Conservation (phyloP, 1,140 invertebrate species). For the Acromyrmex heyeri region DNA sequence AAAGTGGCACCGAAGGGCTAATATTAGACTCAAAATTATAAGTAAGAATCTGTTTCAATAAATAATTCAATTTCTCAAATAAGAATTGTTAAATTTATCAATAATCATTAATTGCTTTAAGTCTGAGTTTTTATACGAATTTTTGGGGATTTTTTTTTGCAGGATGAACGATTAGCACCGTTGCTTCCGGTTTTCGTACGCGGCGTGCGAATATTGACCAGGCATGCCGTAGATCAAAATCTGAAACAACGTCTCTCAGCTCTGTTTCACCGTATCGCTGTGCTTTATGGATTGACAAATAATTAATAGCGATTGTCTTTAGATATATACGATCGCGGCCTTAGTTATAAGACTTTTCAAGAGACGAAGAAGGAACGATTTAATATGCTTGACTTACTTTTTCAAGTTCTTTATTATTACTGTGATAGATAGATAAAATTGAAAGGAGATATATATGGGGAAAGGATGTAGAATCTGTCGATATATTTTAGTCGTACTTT, state of each 20-base stretch:
- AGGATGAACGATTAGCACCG: conserved; percentile 88
- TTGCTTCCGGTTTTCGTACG: conserved; percentile 89
- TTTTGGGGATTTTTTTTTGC: conserved; percentile 70
- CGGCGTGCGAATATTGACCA: conserved; percentile 88
- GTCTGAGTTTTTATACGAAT: neutral
- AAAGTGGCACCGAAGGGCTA: too few species aligned
- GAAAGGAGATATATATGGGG: neutral
- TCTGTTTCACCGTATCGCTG: conserved; percentile 88
- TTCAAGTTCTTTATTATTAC: conserved; percentile 29
- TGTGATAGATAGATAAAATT: conserved; percentile 20
- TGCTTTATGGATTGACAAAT: conserved; percentile 88
- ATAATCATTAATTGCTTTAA: neutral
- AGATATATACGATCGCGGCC: neutral
- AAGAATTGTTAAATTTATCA: conserved; percentile 4
- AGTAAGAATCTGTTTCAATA: neutral
- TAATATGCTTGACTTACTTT: conserved; percentile 21
- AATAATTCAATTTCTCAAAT: neutral
- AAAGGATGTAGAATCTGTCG: neutral
- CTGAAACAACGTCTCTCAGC: conserved; percentile 89
- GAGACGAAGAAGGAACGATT: neutral
- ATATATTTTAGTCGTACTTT: neutral
- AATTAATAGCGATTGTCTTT: conserved; percentile 74
- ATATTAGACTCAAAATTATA: conserved; percentile 26
- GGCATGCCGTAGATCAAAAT: conserved; percentile 88
- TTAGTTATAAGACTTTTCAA: conserved; percentile 38